Base-by-base conservation (phyloP, 2,888 invertebrate species). In the Amorpha juglandis region DNA sequence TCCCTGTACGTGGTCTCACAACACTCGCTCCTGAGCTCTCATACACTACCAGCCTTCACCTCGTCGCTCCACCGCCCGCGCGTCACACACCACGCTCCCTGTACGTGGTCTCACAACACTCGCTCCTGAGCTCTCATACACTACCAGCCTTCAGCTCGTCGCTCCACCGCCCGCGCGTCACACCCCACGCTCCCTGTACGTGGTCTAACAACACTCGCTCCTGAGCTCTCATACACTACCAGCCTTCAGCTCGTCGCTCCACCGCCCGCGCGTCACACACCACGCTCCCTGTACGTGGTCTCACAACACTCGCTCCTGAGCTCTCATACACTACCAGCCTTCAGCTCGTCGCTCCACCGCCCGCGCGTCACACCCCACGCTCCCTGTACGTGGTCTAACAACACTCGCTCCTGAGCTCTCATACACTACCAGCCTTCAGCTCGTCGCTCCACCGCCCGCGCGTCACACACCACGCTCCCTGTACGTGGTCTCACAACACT, bases 191-290 rank as follows among this genome's bases (percentile, higher is more conserved):
- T 47, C 42, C 42, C 42, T n/a, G n/a, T 47, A 47, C 47, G n/a
- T 47, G 47, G 47, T 47, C 47, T 47, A 14, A 47, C 48, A 21
- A 16, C 19, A 0, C 19, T 21, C 21, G 12, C 51, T 51, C 11
- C 21, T 21, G 21, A 21, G 21, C 52, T 27, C 33, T 52, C 52
- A 21, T 33, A 52, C 33, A 33, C 52, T 12, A 52, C 12, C 27
- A 52, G 52, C 52, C 52, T 52, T 33, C 33, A 27, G 11, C 27
- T 52, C 52, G 52, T 52, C 52, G 52, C 52, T 52, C 27, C 52
- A 52, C 52, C 52, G 52, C 27, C 52, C 27, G 14, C 52, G 52
- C 27, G 53, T 53, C 53, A 35, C 53, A n/a, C 53, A 53, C 33
- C 53, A 53, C 33, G 53, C 53, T 38, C 38, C 38, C 42, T 42